Evolutionary conservation across 1,140 invertebrate genomes (phyloP).

Genomic region (Dendroctonus ponderosae): DNA sequence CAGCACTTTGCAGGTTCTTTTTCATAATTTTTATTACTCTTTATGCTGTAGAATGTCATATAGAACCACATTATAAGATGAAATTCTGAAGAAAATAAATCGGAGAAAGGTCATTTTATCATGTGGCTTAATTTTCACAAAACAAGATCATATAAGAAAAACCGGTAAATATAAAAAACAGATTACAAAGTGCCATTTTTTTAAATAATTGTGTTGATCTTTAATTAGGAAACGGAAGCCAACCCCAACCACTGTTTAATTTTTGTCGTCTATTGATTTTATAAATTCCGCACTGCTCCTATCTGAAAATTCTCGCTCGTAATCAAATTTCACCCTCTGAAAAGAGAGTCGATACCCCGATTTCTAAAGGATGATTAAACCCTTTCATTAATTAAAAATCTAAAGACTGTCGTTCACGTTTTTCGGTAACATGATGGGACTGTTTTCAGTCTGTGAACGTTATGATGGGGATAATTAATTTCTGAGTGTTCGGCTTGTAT

Average conservation of each 20-base stretch:
- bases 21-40: too few species aligned
- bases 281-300: slow-evolving; percentile 15
- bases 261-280: slow-evolving; percentile 18
- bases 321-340: slow-evolving; percentile 22
- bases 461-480: slow-evolving; percentile 22
- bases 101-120: too few species aligned
- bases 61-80: too few species aligned
- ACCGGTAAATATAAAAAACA: too few species aligned
- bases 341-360: slow-evolving; percentile 9
- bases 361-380: slow-evolving; percentile 30
- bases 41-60: too few species aligned
- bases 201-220: background rate
- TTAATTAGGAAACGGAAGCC: slow-evolving; percentile 6
- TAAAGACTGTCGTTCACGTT: slow-evolving; percentile 24
- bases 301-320: slow-evolving; percentile 17
- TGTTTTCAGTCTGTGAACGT: slow-evolving; percentile 20
- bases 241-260: background rate
- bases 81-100: too few species aligned
- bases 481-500: slow-evolving; percentile 8
- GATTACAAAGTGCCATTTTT: too few species aligned
- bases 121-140: too few species aligned
- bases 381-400: slow-evolving; percentile 31
- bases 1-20: too few species aligned
- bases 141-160: too few species aligned
- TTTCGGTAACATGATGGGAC: slow-evolving; percentile 15